Evolutionary conservation across 2,113 vertebrate species (phyloP), one percentile per base, ranked within the genome.

Genomic region (Salvelinus fontinalis): DNA sequence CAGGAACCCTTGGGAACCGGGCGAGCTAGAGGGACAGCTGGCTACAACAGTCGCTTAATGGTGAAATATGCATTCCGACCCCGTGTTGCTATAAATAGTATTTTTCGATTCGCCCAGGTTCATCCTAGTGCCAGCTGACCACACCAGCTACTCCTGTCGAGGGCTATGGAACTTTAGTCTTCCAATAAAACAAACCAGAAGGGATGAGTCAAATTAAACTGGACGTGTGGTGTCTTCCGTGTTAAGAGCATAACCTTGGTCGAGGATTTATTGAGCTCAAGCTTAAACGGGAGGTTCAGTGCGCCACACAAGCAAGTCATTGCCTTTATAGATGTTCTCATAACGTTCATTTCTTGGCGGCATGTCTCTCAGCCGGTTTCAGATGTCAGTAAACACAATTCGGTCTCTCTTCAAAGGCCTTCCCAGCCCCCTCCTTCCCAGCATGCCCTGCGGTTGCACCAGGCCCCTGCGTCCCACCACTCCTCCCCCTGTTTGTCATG

Each of bases 401-500:
- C 44, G 34, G 48, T 34, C 79, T 70, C 78, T 81, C 54, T 79
- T 89, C 81, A 75, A 78, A 89, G 83, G 75, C 75, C 70, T 80
- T 86, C 39, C 78, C 72, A 72, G 79, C 78, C 71, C 60, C 39
- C 44, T 39, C 75, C 72, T 80, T 86, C 39, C 79, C 74, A 74
- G 79, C 76, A 76, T 81, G 88, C 71, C 69, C 44, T 49, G 60
- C 39, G 2, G 39, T 44, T 7, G 2, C 39, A 44, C 39, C 39
- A 44, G 39, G 8, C 39, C 39, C 8, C 7, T 89, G 86, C 65
- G 27, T 20, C 69, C 80, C 67, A 31, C 66, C 57, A 72, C 71
- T 64, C 77, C 54, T 44, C 65, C 48, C 76, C 67, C 73, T 87
- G 73, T 88, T 89, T 89, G 86, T 88, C 88, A 89, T 83, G 82